phyloP scores from a whole-genome alignment of 2,113 vertebrate species.

The Oncorhynchus clarkii region DNA sequence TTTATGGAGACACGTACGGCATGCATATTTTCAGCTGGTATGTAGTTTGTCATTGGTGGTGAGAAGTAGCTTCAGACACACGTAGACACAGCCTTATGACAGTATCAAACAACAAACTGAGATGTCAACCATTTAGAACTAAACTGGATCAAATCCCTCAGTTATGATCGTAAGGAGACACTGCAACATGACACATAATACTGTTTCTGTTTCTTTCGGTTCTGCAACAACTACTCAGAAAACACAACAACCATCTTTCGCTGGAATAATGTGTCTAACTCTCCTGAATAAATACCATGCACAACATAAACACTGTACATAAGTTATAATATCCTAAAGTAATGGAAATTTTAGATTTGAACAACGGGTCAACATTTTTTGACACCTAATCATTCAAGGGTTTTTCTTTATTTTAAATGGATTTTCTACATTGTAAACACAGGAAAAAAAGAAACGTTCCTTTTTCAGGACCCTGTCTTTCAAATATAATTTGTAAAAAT shows the following conservation, averaged over 20 bases:
- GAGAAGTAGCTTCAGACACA: conserved; percentile 12
- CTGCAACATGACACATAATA: not conserved
- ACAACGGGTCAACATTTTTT: too few relatives aligned
- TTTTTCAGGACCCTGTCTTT: too few relatives aligned
- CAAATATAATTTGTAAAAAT: too few relatives aligned
- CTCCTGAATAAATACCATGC: not conserved
- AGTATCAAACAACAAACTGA: conserved; percentile 15
- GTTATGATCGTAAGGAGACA: not conserved
- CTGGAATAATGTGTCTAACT: not conserved
- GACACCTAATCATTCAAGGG: too few relatives aligned
- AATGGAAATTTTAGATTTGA: not conserved
- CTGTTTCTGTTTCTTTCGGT: not conserved
- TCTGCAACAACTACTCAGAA: not conserved
- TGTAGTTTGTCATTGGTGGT: conserved; percentile 17
- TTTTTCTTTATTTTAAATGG: too few relatives aligned
- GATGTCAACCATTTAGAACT: not conserved
- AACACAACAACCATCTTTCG: not conserved
- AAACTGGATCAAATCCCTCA: not conserved
- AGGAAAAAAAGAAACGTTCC: too few relatives aligned
- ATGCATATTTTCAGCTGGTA: conserved; percentile 37
- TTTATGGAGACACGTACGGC: conserved; percentile 24
- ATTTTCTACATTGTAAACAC: too few relatives aligned
- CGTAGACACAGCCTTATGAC: not conserved
- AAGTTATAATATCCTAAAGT: not conserved
- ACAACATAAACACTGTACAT: not conserved